Evolutionary conservation across 2,888 invertebrate genomes (phyloP).

Genomic region (Lasioglossum morio): DNA sequence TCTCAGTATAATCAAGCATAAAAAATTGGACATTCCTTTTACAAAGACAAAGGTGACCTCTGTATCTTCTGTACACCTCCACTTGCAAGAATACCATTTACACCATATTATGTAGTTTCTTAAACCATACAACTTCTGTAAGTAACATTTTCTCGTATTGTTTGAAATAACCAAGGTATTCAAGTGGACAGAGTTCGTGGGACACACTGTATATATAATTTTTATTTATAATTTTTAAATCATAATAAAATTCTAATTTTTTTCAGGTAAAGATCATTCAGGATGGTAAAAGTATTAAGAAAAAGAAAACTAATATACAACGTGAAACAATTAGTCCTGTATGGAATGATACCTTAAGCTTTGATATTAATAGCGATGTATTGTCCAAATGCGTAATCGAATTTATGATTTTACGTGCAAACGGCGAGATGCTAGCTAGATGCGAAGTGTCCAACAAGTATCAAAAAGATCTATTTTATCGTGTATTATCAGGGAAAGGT

Average conservation of each 20-base stretch:
- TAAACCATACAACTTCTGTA: too few species aligned
- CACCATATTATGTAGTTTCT: too few species aligned
- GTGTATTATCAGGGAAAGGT: slow-evolving; percentile 86
- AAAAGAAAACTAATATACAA: slow-evolving; percentile 85
- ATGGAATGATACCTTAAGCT: slow-evolving; percentile 86
- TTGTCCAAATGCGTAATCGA: slow-evolving; percentile 87
- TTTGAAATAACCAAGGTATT: too few species aligned
- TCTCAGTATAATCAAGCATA: too few species aligned
- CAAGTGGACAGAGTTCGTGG: too few species aligned
- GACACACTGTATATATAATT: background rate
- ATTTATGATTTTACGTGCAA: slow-evolving; percentile 88
- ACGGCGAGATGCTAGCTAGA: slow-evolving; percentile 86
- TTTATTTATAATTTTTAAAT: background rate
- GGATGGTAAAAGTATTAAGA: slow-evolving; percentile 85
- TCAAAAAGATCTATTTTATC: slow-evolving; percentile 86
- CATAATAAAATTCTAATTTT: background rate
- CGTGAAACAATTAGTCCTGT: slow-evolving; percentile 85
- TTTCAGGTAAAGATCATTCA: slow-evolving; percentile 82
- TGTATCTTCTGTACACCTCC: too few species aligned
- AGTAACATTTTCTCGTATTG: too few species aligned
- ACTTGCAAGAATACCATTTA: too few species aligned
- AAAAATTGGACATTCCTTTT: too few species aligned
- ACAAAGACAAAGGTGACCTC: too few species aligned
- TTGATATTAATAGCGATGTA: slow-evolving; percentile 85
- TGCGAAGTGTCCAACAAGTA: slow-evolving; percentile 84